Evolutionary conservation across 2,797 vertebrate genomes (phyloP), one percentile per base, ranked within the genome.

Genomic region (Botia kubotai): DNA sequence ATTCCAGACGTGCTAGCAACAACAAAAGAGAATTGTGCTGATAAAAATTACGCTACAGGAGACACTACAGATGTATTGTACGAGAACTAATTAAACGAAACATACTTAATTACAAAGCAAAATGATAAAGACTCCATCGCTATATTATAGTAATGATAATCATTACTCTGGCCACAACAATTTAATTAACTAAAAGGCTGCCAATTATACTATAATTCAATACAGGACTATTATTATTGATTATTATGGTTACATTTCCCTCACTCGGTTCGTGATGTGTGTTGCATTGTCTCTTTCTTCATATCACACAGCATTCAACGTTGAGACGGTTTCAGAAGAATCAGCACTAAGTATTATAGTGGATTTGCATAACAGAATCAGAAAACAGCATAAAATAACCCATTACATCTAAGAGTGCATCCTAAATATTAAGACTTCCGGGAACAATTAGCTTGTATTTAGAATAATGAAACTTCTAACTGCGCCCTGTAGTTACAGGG

Each of bases 131-230:
- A 70, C 71, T 75, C 58, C 62, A 73, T 81, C 39, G 73, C 79
- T 72, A 88, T 79, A 75, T 89, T 86, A 87, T 75, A 87, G 81
- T 88, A 85, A 85, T 86, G 88, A 84, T 83, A 91, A 88, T 85
- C 81, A 84, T 89, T 90, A 83, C 79, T 81, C 72, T 82, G 81
- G 83, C 85, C 78, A 84, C 87, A 85, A 82, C 80, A 81, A 91
- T 88, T 90, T 89, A 91, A 93, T 95, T 91, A 92, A 90, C 86
- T 91, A 92, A 92, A 92, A 92, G 91, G 89, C 90, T 91, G 87
- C 86, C 89, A 84, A 87, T 89, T 88, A 88, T 68, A 71, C 84
- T 80, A 78, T 87, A 92, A 91, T 89, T 90, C 79, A 89, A 88
- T 88, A 87, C 80, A 80, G 86, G 81, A 85, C 89, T 88, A 87